Evolutionary conservation across 2,797 vertebrate species (phyloP), one percentile per base, ranked within the genome.

Genomic region (Pantherophis vulpinus): DNA sequence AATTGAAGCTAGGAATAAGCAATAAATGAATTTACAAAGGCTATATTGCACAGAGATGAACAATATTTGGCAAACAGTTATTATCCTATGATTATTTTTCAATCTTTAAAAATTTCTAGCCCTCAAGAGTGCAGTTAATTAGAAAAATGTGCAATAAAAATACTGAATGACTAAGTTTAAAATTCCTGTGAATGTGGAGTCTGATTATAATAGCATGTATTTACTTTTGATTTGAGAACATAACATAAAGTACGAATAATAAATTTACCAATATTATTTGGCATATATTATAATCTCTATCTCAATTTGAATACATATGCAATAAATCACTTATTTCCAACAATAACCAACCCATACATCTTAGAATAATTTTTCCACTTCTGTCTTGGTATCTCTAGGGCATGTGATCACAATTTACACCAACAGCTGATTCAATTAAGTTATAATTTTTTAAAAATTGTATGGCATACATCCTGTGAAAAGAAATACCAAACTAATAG

Each of bases 401-500:
- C 11, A n/a, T 25, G 12, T 74, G 51, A 54, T 29, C 13, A 83
- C 37, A 83, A 51, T 58, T 79, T n/a, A 20, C 12, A 58, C 12
- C 23, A 89, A 55, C 8, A n/a, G 42, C 60, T 37, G 59, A 88
- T 61, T 29, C 54, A 47, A 58, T 25, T 42, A 25, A 60, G 13
- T 90, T 56, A 47, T 47, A 16, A 16, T 42, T 56, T 87, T 91
- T 0, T 29, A 55, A 54, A 88, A 60, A 54, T 54, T 20, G 51
- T 83, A 42, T 86, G 92, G 66, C 0, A 1, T 10, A 14, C 51
- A 56, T 66, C 2, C 87, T 91, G 51, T 70, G 87, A 89, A 27
- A 93, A 92, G 12, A 79, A 91, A 63, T 86, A 56, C 79, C 94
- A 93, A 91, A 86, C 79, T 16, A 51, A 51, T 11, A 32, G 91